These are phyloP conservation scores for Pterocles orientalis DNA, from an alignment of 2,113 vertebrate genomes.

Conservation along the genomic window DNA sequence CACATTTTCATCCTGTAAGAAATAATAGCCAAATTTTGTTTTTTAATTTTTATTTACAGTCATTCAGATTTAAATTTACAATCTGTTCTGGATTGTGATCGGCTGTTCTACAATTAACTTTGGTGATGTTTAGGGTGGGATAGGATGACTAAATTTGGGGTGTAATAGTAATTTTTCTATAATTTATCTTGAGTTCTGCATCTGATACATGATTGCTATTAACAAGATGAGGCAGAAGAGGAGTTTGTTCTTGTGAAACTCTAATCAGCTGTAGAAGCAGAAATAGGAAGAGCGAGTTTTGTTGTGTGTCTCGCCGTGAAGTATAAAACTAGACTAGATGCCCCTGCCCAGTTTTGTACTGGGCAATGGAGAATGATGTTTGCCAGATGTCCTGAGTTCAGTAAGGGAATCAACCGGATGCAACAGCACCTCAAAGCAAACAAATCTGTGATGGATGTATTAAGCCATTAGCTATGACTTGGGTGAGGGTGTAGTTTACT, in stretches of 20 bases:
- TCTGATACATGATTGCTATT: not conserved
- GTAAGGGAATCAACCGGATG: not conserved
- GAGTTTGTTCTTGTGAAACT: not conserved
- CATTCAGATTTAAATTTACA: not conserved
- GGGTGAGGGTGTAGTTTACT: not conserved
- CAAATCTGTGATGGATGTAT: not conserved
- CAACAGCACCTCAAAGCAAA: not conserved
- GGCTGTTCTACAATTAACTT: not conserved
- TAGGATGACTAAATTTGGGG: not conserved
- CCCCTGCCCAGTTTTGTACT: not conserved
- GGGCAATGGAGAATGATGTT: fast-evolving
- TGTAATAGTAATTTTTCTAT: not conserved
- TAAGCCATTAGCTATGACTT: not conserved
- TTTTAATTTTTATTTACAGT: not conserved
- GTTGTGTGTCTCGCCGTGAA: not conserved
- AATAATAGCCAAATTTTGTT: not conserved
- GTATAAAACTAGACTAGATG: not conserved
- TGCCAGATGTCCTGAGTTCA: not conserved
- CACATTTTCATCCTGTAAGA: not conserved
- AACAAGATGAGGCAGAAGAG: not conserved
- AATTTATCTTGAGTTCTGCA: not conserved
- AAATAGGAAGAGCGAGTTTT: not conserved
- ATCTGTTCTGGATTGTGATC: not conserved
- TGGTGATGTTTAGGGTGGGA: not conserved
- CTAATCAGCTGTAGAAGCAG: not conserved